Evolutionary conservation across 2,113 vertebrate genomes (phyloP).

Genomic region (Alexandromys fortis): DNA sequence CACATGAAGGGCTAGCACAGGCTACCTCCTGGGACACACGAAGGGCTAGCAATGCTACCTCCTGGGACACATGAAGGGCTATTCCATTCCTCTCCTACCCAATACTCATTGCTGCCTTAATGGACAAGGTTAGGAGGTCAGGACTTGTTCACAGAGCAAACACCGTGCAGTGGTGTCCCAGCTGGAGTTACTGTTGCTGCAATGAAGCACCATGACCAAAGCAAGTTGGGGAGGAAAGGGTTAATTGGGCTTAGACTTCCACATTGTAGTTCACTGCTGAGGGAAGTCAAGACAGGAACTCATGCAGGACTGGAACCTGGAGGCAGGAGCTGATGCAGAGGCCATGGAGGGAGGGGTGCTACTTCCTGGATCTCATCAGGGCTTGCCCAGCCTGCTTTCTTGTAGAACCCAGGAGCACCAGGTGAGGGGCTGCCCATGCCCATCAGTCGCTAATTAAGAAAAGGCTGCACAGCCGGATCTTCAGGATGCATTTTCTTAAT

Average conservation of each 20-base stretch:
- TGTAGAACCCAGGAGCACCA: not conserved
- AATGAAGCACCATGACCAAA: not conserved
- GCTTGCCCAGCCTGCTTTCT: not conserved
- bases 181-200: not conserved
- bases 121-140: not conserved
- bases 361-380: not conserved
- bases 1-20: not conserved
- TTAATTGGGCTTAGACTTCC: not conserved
- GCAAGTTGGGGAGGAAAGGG: not conserved
- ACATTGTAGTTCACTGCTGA: not conserved
- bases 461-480: not conserved
- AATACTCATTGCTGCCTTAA: not conserved
- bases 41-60: not conserved
- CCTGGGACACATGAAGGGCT: too few species aligned
- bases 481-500: not conserved
- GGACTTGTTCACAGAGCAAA: not conserved
- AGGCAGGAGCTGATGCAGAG: not conserved
- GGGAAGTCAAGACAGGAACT: not conserved
- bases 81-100: not conserved
- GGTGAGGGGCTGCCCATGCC: too few species aligned
- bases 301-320: not conserved
- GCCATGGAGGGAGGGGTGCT: not conserved
- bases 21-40: too few species aligned
- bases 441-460: not conserved
- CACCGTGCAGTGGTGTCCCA: not conserved